Base-by-base conservation (phyloP, 2,113 vertebrate genomes). In the Tetraodon nigroviridis region DNA sequence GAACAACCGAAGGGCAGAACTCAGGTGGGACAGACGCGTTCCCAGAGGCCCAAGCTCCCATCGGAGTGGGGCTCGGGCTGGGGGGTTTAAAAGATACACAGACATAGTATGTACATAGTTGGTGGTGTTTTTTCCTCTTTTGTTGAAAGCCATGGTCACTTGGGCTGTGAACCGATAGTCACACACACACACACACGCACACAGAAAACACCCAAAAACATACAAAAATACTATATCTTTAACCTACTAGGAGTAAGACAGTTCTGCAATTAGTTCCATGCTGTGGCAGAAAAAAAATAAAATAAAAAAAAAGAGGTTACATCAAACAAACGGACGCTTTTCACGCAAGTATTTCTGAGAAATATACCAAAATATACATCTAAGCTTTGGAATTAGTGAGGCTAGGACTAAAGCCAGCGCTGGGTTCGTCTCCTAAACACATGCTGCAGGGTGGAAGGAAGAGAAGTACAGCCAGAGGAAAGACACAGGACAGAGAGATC, bases 321-420 rank as follows among this genome's bases (percentile, higher is more conserved):
- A 94, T 92, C 90, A 92, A 95, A 96, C 89, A 85, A 88, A 94
- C 92, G 92, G 84, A 90, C 55, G 61, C 62, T 76, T 84, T 81
- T 70, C 66, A 79, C 72, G 47, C 58, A 71, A 47, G 68, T 76
- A 86, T 81, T 84, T 98, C 93, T 94, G 95, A 95, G 97, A 98
- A 98, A 97, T 97, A 97, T 99, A 99, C 92, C 96, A 99, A 99
- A 99, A 99, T 98, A 99, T 98, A 98, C 96, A 99, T 99, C 93
- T 99, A 98, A 96, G 94, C 97, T 99, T 99, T 99, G 96, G 96
- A 98, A 96, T 98, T 95, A 94, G 93, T 97, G 95, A 98, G 97
- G 96, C 96, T 94, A 94, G 93, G 93, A 95, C 94, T 96, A 94
- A 94, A 93, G 94, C 93, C 92, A 95, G 94, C 94, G 95, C 94